A percentile compares a stretch with the other conserved stretches of the same genome.
phyloP scores from a whole-genome alignment of 1,140 invertebrate genomes.

The Antheraea mylitta region DNA sequence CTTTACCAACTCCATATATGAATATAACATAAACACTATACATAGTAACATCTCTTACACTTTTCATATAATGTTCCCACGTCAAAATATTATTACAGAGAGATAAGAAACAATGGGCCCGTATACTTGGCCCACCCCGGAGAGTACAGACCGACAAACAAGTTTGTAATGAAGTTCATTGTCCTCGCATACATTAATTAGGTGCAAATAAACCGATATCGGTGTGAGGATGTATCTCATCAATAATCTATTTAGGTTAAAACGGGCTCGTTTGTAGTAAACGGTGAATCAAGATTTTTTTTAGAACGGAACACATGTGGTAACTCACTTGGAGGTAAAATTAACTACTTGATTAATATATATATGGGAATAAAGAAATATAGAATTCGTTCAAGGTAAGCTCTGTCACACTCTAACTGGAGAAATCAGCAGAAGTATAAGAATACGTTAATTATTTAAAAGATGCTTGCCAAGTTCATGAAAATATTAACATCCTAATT shows the following conservation, averaged over 20 bases:
- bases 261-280: not conserved
- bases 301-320: not conserved
- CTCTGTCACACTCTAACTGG: too few species aligned
- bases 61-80: slow-evolving; percentile 42
- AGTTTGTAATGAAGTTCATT: slow-evolving; percentile 28
- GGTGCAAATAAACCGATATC: slow-evolving; percentile 24
- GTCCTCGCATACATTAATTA: slow-evolving; percentile 36
- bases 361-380: too few species aligned
- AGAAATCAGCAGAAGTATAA: too few species aligned
- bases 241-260: slow-evolving; percentile 16
- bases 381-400: too few species aligned
- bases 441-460: too few species aligned
- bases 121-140: slow-evolving; percentile 63
- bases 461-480: too few species aligned
- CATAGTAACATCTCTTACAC: not conserved
- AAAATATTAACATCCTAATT: too few species aligned
- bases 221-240: slow-evolving; percentile 13
- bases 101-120: slow-evolving; percentile 62
- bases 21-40: not conserved
- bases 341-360: too few species aligned
- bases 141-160: slow-evolving; percentile 30
- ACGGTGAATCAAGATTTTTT: not conserved
- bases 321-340: not conserved
- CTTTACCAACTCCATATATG: too few species aligned
- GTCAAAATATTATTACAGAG: slow-evolving; percentile 41